Evolutionary conservation across 1,140 invertebrate species (phyloP).

Genomic region (Sminthurinus signatus): DNA sequence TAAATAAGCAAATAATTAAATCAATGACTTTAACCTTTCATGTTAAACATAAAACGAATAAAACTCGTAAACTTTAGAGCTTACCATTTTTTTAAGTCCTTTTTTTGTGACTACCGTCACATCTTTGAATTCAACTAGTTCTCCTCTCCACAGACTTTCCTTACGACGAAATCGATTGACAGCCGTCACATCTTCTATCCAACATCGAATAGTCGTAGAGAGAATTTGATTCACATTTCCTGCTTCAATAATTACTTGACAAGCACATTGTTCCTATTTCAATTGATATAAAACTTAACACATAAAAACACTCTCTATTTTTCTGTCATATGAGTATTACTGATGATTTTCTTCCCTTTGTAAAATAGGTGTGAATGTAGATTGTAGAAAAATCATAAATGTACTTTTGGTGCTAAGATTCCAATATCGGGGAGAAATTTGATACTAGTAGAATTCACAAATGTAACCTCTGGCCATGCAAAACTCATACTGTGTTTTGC

Average conservation of each 20-base stretch:
- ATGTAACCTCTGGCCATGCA: slow-evolving; percentile 6
- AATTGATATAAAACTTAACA: too few species aligned
- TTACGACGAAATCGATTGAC: not conserved
- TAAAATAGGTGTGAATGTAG: too few species aligned
- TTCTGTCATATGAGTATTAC: too few species aligned
- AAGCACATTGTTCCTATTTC: slow-evolving; percentile 5
- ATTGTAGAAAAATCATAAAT: not conserved
- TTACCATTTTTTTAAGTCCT: not conserved
- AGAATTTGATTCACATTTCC: slow-evolving; percentile 12
- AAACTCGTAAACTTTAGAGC: too few species aligned
- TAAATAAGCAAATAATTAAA: too few species aligned
- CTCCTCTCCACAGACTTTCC: not conserved
- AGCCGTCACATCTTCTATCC: slow-evolving; percentile 17
- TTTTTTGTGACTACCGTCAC: not conserved
- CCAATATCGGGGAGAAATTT: slow-evolving; percentile 8
- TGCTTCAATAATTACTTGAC: slow-evolving; percentile 7
- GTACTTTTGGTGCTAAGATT: slow-evolving; percentile 11
- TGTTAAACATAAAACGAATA: too few species aligned
- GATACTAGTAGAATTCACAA: not conserved
- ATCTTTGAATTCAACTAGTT: not conserved
- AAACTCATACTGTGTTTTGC: slow-evolving; percentile 17
- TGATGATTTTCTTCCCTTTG: too few species aligned
- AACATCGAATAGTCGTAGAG: slow-evolving; percentile 9
- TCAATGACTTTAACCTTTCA: too few species aligned
- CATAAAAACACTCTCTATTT: too few species aligned